Conservation (phyloP, 2,797 vertebrate species). For the Gymnothorax reevesii region DNA sequence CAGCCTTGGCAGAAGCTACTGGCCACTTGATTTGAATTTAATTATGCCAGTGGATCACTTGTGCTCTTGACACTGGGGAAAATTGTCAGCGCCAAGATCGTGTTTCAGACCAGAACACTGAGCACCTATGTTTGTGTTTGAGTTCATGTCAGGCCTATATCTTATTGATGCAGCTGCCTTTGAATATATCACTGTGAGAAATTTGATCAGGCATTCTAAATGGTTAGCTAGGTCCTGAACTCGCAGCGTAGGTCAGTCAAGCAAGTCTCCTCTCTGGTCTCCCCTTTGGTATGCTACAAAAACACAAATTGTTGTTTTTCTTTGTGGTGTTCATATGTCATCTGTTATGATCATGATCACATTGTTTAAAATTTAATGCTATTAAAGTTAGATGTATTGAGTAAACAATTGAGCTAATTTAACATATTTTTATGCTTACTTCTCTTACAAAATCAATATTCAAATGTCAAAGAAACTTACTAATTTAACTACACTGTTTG, state of each 20-base stretch:
- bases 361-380: background rate
- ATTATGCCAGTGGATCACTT: background rate
- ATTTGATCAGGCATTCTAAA: constrained; percentile 44
- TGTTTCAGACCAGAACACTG: background rate
- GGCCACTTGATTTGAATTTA: constrained; percentile 9
- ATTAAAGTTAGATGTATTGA: background rate
- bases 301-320: background rate
- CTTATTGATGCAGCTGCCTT: constrained; percentile 46
- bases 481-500: no score
- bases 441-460: background rate
- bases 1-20: background rate
- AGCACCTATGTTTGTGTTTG: constrained; percentile 19
- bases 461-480: background rate
- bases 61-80: background rate
- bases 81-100: constrained; percentile 16
- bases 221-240: constrained; percentile 37
- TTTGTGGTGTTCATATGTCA: background rate
- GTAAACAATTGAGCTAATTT: background rate
- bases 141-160: constrained; percentile 41
- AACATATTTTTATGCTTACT: background rate
- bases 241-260: background rate
- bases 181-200: constrained; percentile 50
- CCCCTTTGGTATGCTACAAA: background rate
- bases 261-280: background rate
- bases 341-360: background rate